phyloP scores from a whole-genome alignment of 2,888 invertebrate species.

The Rotaria macrura region DNA sequence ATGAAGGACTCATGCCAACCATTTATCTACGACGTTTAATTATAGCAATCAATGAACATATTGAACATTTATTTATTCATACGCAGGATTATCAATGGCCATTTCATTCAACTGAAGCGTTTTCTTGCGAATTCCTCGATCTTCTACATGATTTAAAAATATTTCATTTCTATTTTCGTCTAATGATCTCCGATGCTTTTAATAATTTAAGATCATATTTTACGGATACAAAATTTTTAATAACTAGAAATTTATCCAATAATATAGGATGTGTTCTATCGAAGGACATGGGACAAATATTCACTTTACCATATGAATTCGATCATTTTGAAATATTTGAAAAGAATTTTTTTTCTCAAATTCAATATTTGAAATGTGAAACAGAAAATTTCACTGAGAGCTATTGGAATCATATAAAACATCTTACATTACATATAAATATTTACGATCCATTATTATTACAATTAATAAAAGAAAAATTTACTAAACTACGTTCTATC shows the following conservation, averaged over 20 bases:
- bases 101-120: neutral
- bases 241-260: neutral
- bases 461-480: neutral
- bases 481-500: neutral
- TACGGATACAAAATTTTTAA: neutral
- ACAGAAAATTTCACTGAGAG: neutral
- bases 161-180: neutral
- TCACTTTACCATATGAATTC: neutral
- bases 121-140: neutral
- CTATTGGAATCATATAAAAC: neutral
- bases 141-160: neutral
- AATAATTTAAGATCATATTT: neutral
- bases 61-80: neutral
- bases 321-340: neutral
- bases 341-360: neutral
- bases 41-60: neutral
- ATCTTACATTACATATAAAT: neutral
- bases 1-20: neutral
- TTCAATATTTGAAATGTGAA: neutral
- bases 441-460: neutral
- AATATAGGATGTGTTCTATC: neutral
- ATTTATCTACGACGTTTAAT: neutral
- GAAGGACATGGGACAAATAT: neutral
- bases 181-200: neutral
- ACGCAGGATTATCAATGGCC: neutral